These are phyloP conservation scores for Pseudochaenichthys georgianus DNA, from an alignment of 2,797 vertebrate species.

Conservation along the genomic window DNA sequence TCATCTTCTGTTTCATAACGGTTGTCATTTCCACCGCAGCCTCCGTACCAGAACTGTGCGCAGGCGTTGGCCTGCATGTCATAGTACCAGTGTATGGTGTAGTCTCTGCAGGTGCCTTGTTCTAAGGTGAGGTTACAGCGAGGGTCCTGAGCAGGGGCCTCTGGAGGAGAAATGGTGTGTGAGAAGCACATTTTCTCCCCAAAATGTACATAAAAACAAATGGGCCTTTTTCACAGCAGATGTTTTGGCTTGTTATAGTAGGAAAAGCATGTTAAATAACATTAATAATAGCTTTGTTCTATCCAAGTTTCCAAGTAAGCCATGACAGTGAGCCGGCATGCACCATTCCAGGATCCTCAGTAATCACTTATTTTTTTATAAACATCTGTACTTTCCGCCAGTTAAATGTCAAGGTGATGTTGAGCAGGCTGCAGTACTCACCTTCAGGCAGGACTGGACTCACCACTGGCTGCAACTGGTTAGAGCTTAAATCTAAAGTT, in stretches of 20 bases:
- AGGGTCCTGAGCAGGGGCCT: constrained; percentile 59
- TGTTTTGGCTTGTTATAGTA: background rate
- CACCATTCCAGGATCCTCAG: background rate
- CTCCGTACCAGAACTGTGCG: constrained; percentile 92
- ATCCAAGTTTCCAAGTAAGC: background rate
- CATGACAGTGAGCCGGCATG: background rate
- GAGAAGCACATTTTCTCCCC: constrained; percentile 16
- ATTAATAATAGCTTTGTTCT: constrained; percentile 3
- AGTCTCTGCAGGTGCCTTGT: constrained; percentile 87
- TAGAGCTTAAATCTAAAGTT: constrained; percentile 58
- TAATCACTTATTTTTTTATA: background rate
- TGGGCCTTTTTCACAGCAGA: background rate
- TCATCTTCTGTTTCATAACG: constrained; percentile 88
- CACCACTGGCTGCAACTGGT: constrained; percentile 49
- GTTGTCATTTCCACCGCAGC: constrained; percentile 90
- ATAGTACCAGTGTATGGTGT: constrained; percentile 89
- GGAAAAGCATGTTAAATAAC: background rate
- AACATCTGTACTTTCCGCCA: background rate
- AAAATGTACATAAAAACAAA: background rate
- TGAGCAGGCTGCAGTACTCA: constrained; percentile 46
- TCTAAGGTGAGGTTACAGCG: constrained; percentile 83
- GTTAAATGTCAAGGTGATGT: background rate
- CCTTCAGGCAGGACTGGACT: constrained; percentile 61
- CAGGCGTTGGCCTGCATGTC: constrained; percentile 91
- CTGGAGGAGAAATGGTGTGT: constrained; percentile 60